Evolutionary conservation across 2,797 vertebrate genomes (phyloP).

Genomic region (Melopsittacus undulatus): DNA sequence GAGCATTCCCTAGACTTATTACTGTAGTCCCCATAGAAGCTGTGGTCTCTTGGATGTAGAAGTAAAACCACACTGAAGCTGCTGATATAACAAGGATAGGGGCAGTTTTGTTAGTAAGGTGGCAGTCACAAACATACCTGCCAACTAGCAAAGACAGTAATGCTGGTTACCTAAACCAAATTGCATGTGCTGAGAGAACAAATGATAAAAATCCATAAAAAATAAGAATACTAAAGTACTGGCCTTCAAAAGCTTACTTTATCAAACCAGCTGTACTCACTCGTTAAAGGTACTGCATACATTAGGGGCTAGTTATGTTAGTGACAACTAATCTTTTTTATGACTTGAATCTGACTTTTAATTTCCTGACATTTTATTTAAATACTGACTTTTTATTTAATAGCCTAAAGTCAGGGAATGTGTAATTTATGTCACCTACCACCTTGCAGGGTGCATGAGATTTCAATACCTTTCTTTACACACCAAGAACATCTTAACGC

Average conservation of each 20-base stretch:
- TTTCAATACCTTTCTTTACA: background rate
- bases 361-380: background rate
- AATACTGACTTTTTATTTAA: background rate
- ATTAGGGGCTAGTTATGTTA: background rate
- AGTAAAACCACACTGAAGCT: background rate
- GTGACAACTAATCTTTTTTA: background rate
- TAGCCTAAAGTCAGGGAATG: background rate
- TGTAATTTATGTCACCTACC: background rate
- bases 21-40: background rate
- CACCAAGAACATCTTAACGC: background rate
- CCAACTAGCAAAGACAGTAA: background rate
- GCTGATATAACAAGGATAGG: background rate
- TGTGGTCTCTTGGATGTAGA: background rate
- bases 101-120: background rate
- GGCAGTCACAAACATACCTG: background rate
- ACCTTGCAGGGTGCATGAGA: fast-evolving
- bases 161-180: background rate
- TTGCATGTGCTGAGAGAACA: background rate
- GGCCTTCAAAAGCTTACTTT: background rate
- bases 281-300: background rate
- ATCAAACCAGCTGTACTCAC: background rate
- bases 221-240: background rate
- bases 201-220: background rate
- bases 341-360: background rate
- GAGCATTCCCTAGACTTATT: background rate